A percentile compares a stretch with the other conserved stretches of the same genome.
Evolutionary conservation across 2,888 invertebrate species (phyloP).

Genomic region (Myopa tessellatipennis): DNA sequence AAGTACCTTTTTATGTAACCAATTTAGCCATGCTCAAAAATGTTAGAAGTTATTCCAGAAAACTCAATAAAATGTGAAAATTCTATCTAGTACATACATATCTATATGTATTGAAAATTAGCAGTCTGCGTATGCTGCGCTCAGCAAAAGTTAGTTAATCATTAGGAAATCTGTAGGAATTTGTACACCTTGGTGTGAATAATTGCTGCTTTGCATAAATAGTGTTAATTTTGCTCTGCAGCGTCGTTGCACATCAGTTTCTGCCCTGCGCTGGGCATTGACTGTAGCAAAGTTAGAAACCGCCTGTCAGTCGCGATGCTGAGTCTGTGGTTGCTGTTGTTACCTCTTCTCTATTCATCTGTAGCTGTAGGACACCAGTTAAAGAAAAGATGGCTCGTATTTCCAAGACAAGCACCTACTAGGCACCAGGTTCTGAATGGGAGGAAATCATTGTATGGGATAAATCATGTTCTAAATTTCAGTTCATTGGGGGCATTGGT

Average conservation of each 20-base stretch:
- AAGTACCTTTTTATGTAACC: constrained; percentile 35
- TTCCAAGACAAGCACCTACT: constrained; percentile 61
- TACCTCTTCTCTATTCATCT: not conserved
- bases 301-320: not conserved
- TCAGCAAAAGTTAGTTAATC: not conserved
- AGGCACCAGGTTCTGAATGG: constrained; percentile 56
- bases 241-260: not conserved
- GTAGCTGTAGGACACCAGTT: not conserved
- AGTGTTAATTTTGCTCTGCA: constrained; percentile 11
- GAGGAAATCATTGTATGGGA: not conserved
- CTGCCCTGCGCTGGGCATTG: not conserved
- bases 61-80: constrained; percentile 35
- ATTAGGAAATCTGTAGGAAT: not conserved
- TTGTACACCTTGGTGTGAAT: not conserved
- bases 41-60: constrained; percentile 13
- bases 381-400: constrained; percentile 58
- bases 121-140: not conserved
- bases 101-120: not conserved
- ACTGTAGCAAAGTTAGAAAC: not conserved
- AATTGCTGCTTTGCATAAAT: constrained; percentile 14
- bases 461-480: not conserved
- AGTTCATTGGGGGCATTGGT: constrained; percentile 63
- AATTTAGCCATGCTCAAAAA: not conserved
- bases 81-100: not conserved
- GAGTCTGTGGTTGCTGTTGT: not conserved